A percentile compares a stretch with the other conserved stretches of the same genome.
Conservation (phyloP, 2,797 vertebrate genomes). For the Numenius phaeopus region DNA sequence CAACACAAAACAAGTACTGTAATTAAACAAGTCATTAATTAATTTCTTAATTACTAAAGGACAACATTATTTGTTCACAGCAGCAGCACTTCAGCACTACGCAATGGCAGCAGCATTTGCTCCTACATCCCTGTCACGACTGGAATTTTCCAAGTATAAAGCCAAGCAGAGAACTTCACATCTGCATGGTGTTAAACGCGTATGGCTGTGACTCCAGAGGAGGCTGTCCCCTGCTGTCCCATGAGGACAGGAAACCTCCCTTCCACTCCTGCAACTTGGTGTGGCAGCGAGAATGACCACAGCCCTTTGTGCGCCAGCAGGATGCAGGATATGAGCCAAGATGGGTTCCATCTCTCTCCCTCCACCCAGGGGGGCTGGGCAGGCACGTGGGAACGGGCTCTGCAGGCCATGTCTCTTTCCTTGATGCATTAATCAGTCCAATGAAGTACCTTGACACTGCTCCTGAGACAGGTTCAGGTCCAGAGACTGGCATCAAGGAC, state of each 20-base stretch:
- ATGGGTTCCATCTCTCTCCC: rapidly evolving
- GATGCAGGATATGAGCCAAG: background rate
- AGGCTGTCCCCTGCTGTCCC: background rate
- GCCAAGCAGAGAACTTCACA: background rate
- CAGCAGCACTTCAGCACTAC: background rate
- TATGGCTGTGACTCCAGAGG: background rate
- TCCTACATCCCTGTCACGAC: background rate
- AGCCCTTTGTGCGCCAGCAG: background rate
- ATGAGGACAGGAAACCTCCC: background rate
- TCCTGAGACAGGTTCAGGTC: background rate
- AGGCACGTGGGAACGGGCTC: background rate
- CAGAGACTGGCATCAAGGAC: background rate
- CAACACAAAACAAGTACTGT: conserved; percentile 23
- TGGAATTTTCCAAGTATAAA: background rate
- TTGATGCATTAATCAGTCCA: background rate
- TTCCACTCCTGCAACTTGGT: background rate
- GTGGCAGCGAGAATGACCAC: background rate
- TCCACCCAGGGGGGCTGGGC: background rate
- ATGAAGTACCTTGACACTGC: background rate
- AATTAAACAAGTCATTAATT: conserved; percentile 45
- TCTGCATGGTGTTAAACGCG: background rate
- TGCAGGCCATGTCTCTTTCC: background rate
- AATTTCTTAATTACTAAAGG: conserved; percentile 47
- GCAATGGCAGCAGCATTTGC: background rate
- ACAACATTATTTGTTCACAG: conserved; percentile 19